Percentiles rank a stretch among this genome's conserved stretches.
These are phyloP conservation scores for Diogma glabrata DNA, from an alignment of 2,888 invertebrate genomes.

Conservation along the genomic window DNA sequence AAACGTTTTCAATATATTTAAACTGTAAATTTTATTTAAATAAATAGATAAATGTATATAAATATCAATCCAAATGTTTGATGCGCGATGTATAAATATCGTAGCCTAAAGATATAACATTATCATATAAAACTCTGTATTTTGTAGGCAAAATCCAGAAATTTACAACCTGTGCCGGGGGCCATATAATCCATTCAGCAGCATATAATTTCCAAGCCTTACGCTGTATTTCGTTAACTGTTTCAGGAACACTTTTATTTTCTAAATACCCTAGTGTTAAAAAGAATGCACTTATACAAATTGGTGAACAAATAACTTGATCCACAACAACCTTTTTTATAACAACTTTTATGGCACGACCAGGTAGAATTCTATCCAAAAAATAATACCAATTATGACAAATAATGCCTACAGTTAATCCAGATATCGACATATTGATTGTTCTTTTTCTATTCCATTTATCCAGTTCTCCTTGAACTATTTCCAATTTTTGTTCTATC, in stretches of 20 bases:
- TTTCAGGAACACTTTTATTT: conserved; percentile 44
- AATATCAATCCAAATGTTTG: conserved; percentile 37
- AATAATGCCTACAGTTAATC: conserved; percentile 62
- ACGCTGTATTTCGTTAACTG: conserved; percentile 52
- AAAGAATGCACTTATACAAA: conserved; percentile 68
- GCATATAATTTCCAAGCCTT: conserved; percentile 70
- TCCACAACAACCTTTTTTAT: conserved; percentile 70
- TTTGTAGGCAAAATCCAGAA: conserved; percentile 74
- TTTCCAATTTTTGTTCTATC: conserved; percentile 70
- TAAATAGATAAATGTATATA: too few species aligned
- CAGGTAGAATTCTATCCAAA: conserved; percentile 60
- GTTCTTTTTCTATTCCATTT: conserved; percentile 51
- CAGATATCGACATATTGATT: conserved; percentile 64
- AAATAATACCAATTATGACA: conserved; percentile 80
- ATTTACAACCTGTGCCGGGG: conserved; percentile 84
- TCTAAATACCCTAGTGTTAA: conserved; percentile 63
- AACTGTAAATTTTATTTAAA: too few species aligned
- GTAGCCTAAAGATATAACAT: conserved; percentile 71
- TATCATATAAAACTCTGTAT: conserved; percentile 80
- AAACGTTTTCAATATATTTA: too few species aligned
- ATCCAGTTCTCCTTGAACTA: conserved; percentile 41
- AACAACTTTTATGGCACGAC: conserved; percentile 50
- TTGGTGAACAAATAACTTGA: conserved; percentile 72
- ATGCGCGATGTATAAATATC: conserved; percentile 77
- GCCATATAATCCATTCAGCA: conserved; percentile 89